Evolutionary conservation across 2,113 vertebrate genomes (phyloP).

Genomic region (Triplophysa dalaica): DNA sequence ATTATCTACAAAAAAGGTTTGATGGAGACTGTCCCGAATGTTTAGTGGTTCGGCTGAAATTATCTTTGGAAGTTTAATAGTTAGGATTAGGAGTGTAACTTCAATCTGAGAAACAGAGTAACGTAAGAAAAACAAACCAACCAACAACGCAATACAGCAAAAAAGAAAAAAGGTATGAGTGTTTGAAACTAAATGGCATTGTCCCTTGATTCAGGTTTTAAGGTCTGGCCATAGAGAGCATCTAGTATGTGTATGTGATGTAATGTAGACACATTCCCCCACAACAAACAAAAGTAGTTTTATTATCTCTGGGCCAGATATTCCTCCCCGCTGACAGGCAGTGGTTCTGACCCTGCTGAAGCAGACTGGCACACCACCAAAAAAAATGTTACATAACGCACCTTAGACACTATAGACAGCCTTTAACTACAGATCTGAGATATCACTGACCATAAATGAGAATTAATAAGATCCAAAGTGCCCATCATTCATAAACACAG

Average conservation of each 20-base stretch:
- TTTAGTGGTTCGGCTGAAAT: no score
- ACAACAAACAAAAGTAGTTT: neutral
- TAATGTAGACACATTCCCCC: constrained; percentile 12
- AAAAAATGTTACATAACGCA: constrained; percentile 10
- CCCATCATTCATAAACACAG: constrained; percentile 22
- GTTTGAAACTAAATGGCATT: neutral
- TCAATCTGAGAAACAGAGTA: no score
- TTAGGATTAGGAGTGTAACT: no score
- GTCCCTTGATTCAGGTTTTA: neutral
- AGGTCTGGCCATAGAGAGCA: neutral
- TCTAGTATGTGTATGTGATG: neutral
- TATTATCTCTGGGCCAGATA: constrained; percentile 4
- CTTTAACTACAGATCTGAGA: constrained; percentile 10
- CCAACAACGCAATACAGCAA: neutral
- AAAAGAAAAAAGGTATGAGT: neutral
- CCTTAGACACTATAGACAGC: neutral
- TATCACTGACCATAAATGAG: constrained; percentile 12
- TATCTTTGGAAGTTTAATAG: no score
- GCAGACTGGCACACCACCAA: neutral
- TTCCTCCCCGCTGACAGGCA: constrained; percentile 16
- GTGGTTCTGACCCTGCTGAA: neutral
- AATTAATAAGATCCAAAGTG: constrained; percentile 9
- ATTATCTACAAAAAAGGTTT: no score
- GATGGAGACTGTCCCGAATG: no score
- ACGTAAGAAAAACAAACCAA: neutral